phyloP scores from a whole-genome alignment of 2,113 vertebrate species.

The Bubo scandiacus region DNA sequence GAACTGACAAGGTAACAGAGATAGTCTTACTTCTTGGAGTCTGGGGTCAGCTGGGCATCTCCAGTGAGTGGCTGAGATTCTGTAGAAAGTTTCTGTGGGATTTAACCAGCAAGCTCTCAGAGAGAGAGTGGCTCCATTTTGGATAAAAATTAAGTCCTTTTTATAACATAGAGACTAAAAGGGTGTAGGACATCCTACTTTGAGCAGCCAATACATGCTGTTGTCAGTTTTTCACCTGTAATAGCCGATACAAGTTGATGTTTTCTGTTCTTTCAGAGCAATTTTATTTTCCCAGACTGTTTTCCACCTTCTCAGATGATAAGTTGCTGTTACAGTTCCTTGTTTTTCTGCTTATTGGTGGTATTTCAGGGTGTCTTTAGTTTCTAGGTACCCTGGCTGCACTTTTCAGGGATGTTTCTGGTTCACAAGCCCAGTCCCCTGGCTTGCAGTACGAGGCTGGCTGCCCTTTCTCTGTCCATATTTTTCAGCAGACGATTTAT shows the following conservation, averaged over 20 bases:
- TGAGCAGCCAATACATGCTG: not conserved
- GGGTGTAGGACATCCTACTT: not conserved
- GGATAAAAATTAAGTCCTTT: not conserved
- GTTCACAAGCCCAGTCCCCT: not conserved
- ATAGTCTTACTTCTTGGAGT: not conserved
- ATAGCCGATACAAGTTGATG: not conserved
- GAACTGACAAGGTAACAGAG: not conserved
- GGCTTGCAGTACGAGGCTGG: not conserved
- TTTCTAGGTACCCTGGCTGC: not conserved
- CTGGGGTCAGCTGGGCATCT: not conserved
- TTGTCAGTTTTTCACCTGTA: not conserved
- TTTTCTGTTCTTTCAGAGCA: not conserved
- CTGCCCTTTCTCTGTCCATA: not conserved
- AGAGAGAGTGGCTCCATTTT: not conserved
- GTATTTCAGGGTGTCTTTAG: not conserved
- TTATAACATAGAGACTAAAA: accelerated
- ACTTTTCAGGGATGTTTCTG: not conserved
- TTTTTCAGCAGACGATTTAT: not conserved
- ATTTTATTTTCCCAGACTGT: not conserved
- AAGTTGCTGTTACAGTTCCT: not conserved
- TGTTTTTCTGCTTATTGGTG: not conserved
- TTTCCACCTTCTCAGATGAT: not conserved
- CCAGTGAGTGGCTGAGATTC: not conserved
- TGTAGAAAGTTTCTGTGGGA: not conserved
- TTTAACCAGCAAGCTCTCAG: accelerated